Percentiles rank a stretch among this genome's conserved stretches.
phyloP scores from a whole-genome alignment of 2,888 invertebrate genomes.

The Epirrhoe tristata region DNA sequence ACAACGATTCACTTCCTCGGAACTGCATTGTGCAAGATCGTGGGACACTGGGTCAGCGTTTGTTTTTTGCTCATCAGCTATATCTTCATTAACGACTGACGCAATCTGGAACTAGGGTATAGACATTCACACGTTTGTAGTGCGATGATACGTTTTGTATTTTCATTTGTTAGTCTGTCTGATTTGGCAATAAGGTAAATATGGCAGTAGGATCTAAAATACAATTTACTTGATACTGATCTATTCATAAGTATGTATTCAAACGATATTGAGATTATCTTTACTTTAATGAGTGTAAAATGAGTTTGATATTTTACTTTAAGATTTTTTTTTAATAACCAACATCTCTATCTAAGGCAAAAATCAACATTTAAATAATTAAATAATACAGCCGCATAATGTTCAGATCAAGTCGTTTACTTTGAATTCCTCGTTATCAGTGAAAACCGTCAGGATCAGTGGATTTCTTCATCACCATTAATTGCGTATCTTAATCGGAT shows the following conservation, averaged over 20 bases:
- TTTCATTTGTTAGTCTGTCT: not conserved
- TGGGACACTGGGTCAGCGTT: constrained; percentile 62
- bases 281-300: too few relatives aligned
- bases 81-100: constrained; percentile 59
- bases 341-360: constrained; percentile 5
- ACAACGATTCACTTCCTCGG: constrained; percentile 68
- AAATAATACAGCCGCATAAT: constrained; percentile 8
- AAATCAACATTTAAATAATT: constrained; percentile 20
- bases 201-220: too few relatives aligned
- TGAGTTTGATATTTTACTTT: not conserved
- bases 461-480: constrained; percentile 24
- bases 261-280: too few relatives aligned
- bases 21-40: constrained; percentile 63
- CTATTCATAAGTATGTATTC: too few relatives aligned
- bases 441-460: constrained; percentile 13
- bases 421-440: constrained; percentile 12
- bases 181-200: not conserved
- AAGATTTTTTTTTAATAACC: not conserved
- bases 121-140: constrained; percentile 53
- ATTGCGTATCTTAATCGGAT: constrained; percentile 24
- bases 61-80: constrained; percentile 58
- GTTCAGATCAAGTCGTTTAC: not conserved
- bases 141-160: constrained; percentile 29
- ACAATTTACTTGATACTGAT: too few relatives aligned
- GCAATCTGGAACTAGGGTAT: constrained; percentile 59